Evolutionary conservation across 2,797 vertebrate genomes (phyloP).

Genomic region (Vipera latastei): DNA sequence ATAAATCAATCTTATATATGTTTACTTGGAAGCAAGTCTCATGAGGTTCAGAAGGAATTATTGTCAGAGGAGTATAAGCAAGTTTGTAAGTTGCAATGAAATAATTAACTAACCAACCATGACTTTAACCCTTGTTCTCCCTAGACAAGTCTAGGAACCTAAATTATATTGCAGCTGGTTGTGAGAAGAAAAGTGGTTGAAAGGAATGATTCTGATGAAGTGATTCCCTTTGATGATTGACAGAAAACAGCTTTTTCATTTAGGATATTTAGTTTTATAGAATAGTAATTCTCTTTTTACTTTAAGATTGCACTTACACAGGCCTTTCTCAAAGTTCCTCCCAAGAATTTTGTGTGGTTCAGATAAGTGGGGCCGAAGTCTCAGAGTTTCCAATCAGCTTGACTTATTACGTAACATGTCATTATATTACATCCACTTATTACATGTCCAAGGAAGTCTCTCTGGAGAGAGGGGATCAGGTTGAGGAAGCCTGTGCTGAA

Average conservation of each 20-base stretch:
- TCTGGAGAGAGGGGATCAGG: background rate
- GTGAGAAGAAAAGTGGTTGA: background rate
- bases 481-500: background rate
- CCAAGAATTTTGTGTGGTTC: background rate
- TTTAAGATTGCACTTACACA: background rate
- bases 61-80: background rate
- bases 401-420: background rate
- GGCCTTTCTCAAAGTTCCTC: background rate
- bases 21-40: background rate
- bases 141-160: background rate
- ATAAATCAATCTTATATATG: background rate
- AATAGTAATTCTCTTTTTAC: background rate
- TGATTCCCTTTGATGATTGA: background rate
- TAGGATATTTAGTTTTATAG: background rate
- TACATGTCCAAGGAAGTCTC: background rate
- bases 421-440: background rate
- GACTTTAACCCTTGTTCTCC: background rate
- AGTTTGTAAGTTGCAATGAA: background rate
- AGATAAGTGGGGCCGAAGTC: background rate
- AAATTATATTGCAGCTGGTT: background rate
- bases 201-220: background rate
- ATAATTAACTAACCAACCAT: background rate
- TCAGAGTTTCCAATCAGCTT: background rate
- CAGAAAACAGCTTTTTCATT: background rate
- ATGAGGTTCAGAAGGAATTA: background rate